These are phyloP conservation scores for Brachypalpus laphriformis DNA, from an alignment of 2,888 invertebrate species.

Conservation along the genomic window DNA sequence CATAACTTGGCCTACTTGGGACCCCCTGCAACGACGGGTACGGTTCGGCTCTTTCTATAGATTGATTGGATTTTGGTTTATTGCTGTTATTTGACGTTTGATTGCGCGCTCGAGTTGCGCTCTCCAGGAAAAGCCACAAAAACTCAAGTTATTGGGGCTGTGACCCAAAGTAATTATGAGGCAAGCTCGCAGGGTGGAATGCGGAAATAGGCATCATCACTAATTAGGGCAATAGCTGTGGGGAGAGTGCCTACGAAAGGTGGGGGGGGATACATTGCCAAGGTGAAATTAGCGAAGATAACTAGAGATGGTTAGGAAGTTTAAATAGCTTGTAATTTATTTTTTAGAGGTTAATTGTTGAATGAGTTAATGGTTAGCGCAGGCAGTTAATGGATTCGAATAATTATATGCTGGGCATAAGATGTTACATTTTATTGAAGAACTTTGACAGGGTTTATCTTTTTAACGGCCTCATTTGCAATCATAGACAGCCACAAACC, in stretches of 20 bases:
- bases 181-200: slow-evolving; percentile 8
- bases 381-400: neutral
- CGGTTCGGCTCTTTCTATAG: slow-evolving; percentile 10
- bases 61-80: slow-evolving; percentile 55
- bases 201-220: slow-evolving; percentile 17
- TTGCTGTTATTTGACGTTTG: slow-evolving; percentile 53
- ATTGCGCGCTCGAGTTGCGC: neutral
- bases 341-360: neutral
- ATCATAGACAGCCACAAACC: too few relatives aligned
- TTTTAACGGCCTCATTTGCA: too few relatives aligned
- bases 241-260: neutral
- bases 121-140: slow-evolving; percentile 6
- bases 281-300: too few relatives aligned
- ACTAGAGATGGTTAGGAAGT: neutral
- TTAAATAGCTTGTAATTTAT: neutral
- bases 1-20: slow-evolving; percentile 52
- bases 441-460: neutral
- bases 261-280: too few relatives aligned
- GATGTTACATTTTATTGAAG: neutral
- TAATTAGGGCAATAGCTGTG: neutral
- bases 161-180: slow-evolving; percentile 39
- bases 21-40: slow-evolving; percentile 22
- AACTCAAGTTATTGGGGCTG: slow-evolving; percentile 10
- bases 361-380: neutral
- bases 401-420: too few relatives aligned